phyloP scores from a whole-genome alignment of 1,140 invertebrate genomes.

The Vanessa tameamea region DNA sequence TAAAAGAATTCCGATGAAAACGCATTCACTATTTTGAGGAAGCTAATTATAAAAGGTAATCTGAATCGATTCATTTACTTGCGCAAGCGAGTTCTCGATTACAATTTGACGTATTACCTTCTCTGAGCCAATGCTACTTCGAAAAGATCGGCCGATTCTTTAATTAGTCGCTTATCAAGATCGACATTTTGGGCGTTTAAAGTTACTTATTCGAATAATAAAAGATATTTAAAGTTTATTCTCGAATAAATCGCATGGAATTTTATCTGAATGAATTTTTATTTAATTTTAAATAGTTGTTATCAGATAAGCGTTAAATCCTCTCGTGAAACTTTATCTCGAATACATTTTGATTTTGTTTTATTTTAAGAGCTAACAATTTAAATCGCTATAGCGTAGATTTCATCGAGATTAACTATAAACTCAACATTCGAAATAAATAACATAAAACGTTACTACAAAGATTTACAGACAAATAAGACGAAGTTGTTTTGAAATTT shows the following conservation, averaged over 20 bases:
- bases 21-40: constrained; percentile 40
- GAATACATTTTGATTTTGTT: background rate
- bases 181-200: constrained; percentile 25
- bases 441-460: too few species aligned
- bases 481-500: too few species aligned
- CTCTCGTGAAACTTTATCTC: constrained; percentile 4
- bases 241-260: constrained; percentile 30
- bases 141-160: constrained; percentile 36
- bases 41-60: constrained; percentile 45
- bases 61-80: constrained; percentile 41
- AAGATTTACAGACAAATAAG: too few species aligned
- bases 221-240: constrained; percentile 34
- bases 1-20: constrained; percentile 38
- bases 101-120: constrained; percentile 37
- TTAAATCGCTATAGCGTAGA: background rate
- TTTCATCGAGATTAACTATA: constrained; percentile 1
- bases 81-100: constrained; percentile 41
- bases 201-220: constrained; percentile 38
- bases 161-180: constrained; percentile 41
- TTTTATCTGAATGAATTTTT: constrained; percentile 31
- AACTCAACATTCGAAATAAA: background rate
- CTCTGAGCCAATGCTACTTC: constrained; percentile 25
- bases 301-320: constrained; percentile 45
- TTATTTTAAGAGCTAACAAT: background rate
- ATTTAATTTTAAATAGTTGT: constrained; percentile 19